Evolutionary conservation across 2,888 invertebrate genomes (phyloP).

Genomic region (Agrotis puta): DNA sequence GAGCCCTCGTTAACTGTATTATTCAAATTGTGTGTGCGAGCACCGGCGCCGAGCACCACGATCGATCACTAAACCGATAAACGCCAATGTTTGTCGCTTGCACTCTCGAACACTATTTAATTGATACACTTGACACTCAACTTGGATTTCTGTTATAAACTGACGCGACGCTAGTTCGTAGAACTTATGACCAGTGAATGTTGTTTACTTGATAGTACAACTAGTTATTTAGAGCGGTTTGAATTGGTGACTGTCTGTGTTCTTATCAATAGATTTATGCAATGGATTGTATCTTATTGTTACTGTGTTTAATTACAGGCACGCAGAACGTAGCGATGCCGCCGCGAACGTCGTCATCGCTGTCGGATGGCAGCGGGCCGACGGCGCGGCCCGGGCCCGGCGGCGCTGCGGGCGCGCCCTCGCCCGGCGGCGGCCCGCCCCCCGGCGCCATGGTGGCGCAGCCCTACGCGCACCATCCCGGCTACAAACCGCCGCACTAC

Average conservation of each 20-base stretch:
- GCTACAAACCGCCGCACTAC: conserved; percentile 87
- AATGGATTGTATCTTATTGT: conserved; percentile 4
- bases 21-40: conserved; percentile 85
- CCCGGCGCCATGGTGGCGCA: conserved; percentile 85
- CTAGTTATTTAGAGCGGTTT: conserved; percentile 13
- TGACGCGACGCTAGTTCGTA: conserved; percentile 33
- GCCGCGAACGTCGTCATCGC: conserved; percentile 97
- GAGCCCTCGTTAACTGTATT: conserved; percentile 86
- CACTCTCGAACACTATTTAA: conserved; percentile 76
- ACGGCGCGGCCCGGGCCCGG: conserved; percentile 78
- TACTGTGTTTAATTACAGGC: conserved; percentile 88
- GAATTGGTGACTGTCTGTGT: neutral
- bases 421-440: conserved; percentile 80
- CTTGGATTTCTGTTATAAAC: conserved; percentile 68
- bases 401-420: conserved; percentile 76
- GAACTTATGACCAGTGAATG: conserved; percentile 31
- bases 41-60: conserved; percentile 65
- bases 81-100: conserved; percentile 72
- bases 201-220: conserved; percentile 17
- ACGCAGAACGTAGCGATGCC: conserved; percentile 99
- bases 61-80: conserved; percentile 79
- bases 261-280: neutral
- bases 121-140: conserved; percentile 71
- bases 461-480: conserved; percentile 84
- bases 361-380: conserved; percentile 91